Conservation (phyloP, 2,888 invertebrate genomes). For the Hipparchia sbordonii region DNA sequence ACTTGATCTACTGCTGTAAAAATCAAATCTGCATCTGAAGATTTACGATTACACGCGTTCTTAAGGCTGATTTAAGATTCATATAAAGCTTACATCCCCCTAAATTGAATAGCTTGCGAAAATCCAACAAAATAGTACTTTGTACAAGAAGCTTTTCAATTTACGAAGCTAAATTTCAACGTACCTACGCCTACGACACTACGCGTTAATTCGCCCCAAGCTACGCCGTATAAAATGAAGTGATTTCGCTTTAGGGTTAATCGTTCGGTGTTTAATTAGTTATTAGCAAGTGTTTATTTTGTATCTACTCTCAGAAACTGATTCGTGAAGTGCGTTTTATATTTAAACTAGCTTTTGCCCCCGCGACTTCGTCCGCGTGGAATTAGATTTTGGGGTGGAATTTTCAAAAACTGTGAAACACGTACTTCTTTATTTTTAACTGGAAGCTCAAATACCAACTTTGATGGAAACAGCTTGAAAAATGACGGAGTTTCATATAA, state of each 20-base stretch:
- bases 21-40: too few species aligned
- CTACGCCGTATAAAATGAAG: not conserved
- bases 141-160: constrained; percentile 2
- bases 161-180: constrained; percentile 1
- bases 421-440: too few species aligned
- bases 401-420: too few species aligned
- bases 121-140: not conserved
- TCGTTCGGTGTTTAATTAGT: not conserved
- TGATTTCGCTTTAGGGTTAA: not conserved
- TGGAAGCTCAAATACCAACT: too few species aligned
- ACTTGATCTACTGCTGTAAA: too few species aligned
- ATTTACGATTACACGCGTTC: too few species aligned
- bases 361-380: too few species aligned
- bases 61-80: too few species aligned
- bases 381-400: not conserved
- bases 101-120: not conserved
- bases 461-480: too few species aligned
- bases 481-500: too few species aligned
- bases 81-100: not conserved
- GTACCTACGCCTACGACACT: not conserved
- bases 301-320: not conserved
- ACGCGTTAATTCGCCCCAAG: not conserved
- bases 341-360: not conserved
- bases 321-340: not conserved
- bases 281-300: not conserved